These are phyloP conservation scores for Dichetophora obliterata DNA, from an alignment of 2,888 invertebrate genomes.

Conservation along the genomic window DNA sequence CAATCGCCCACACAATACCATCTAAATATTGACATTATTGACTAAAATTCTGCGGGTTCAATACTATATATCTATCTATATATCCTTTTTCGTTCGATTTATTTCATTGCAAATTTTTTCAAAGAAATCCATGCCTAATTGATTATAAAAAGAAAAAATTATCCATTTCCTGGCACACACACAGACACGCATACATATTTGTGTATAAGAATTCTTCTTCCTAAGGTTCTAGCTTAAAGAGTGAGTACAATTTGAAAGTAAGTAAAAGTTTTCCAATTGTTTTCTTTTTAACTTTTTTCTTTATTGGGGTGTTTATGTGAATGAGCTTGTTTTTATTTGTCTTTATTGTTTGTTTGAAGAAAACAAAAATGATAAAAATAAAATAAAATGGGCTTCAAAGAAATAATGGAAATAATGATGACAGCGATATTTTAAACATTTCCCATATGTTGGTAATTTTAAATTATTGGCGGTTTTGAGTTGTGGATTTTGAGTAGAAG, in stretches of 20 bases:
- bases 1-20: neutral
- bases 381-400: conserved; percentile 7
- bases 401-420: conserved; percentile 35
- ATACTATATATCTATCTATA: neutral
- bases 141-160: conserved; percentile 53
- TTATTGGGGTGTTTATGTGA: too few species aligned
- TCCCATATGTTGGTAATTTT: neutral
- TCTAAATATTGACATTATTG: conserved; percentile 36
- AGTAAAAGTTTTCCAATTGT: neutral
- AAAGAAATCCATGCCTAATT: conserved; percentile 63
- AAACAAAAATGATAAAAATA: too few species aligned
- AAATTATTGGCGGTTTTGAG: too few species aligned
- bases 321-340: conserved; percentile 6
- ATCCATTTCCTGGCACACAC: neutral
- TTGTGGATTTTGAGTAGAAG: too few species aligned
- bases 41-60: conserved; percentile 62
- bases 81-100: conserved; percentile 45
- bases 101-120: conserved; percentile 57
- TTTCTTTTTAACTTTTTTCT: neutral
- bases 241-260: neutral
- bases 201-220: too few species aligned
- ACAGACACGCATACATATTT: too few species aligned
- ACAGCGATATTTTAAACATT: conserved; percentile 3
- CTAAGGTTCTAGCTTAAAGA: neutral
- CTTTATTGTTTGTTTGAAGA: neutral